These are phyloP conservation scores for Gopherus flavomarginatus DNA, from an alignment of 2,113 vertebrate species.

Conservation along the genomic window DNA sequence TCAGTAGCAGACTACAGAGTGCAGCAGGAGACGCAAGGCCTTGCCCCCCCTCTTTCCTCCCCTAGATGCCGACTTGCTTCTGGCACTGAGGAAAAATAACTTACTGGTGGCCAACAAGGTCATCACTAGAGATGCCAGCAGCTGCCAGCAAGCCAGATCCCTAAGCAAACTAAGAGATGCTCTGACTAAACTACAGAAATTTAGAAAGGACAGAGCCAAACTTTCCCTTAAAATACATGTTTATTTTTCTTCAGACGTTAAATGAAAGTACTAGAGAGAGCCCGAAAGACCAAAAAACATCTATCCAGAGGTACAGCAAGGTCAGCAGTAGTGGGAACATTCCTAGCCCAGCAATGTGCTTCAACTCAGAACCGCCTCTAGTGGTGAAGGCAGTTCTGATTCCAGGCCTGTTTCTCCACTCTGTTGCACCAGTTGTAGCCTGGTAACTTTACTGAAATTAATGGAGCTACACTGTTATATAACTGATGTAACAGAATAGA, in stretches of 20 bases:
- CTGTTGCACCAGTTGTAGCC: not conserved
- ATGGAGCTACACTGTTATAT: not conserved
- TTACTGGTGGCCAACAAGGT: not conserved
- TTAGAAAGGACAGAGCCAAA: not conserved
- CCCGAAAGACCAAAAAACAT: not conserved
- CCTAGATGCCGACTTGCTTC: not conserved
- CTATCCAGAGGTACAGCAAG: accelerated
- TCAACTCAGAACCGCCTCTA: not conserved
- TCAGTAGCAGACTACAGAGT: slow-evolving; percentile 51
- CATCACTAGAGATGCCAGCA: accelerated
- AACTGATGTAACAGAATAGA: not conserved
- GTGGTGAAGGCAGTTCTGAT: not conserved
- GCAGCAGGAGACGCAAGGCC: slow-evolving; percentile 38
- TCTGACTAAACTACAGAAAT: not conserved
- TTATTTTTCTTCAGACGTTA: not conserved
- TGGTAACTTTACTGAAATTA: not conserved
- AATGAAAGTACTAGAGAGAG: not conserved
- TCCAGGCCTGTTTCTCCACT: not conserved
- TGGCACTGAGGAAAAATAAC: not conserved
- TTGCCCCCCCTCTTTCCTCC: not conserved
- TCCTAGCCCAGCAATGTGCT: accelerated
- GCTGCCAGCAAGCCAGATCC: not conserved
- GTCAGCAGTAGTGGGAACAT: accelerated
- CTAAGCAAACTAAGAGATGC: not conserved
- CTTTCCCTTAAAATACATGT: not conserved